Evolutionary conservation across 2,797 vertebrate species (phyloP).

Genomic region (Cynodonichthys magdalenae): DNA sequence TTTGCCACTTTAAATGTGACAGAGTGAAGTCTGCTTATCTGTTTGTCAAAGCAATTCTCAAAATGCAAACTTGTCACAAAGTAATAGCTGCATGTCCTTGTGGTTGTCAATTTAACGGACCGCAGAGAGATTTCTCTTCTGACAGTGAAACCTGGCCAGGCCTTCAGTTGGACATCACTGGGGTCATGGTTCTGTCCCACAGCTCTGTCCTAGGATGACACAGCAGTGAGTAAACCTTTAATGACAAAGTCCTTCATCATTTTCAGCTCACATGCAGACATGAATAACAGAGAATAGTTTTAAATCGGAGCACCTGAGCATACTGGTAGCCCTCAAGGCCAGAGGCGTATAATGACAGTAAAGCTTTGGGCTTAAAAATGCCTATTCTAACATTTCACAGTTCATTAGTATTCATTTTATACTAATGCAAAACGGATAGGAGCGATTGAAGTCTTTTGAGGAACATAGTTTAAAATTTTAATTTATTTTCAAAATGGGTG

Average conservation of each 20-base stretch:
- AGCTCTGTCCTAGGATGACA: conserved; percentile 57
- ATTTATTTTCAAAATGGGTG: too few relatives aligned
- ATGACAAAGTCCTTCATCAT: conserved; percentile 70
- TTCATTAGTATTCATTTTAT: neutral
- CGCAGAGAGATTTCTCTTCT: conserved; percentile 74
- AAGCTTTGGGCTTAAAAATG: conserved; percentile 15
- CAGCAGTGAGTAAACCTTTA: conserved; percentile 68
- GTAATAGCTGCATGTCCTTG: conserved; percentile 50
- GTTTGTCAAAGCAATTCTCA: conserved; percentile 18
- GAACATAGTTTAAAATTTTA: too few relatives aligned
- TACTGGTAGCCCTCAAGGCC: conserved; percentile 23
- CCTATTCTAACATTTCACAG: conserved; percentile 6
- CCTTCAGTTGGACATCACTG: conserved; percentile 58
- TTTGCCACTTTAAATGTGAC: conserved; percentile 31
- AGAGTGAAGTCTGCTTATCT: conserved; percentile 51
- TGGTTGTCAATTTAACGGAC: conserved; percentile 80
- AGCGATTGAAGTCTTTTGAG: too few relatives aligned
- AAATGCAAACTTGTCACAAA: conserved; percentile 33
- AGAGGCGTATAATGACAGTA: neutral
- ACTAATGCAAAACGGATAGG: conserved; percentile 1
- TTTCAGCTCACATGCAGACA: conserved; percentile 56
- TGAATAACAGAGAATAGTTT: conserved; percentile 24
- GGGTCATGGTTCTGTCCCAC: conserved; percentile 67
- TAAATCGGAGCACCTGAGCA: conserved; percentile 37
- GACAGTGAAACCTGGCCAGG: conserved; percentile 55